Evolutionary conservation across 1,140 invertebrate species (phyloP).

Genomic region (Drosophila nigromelanica): DNA sequence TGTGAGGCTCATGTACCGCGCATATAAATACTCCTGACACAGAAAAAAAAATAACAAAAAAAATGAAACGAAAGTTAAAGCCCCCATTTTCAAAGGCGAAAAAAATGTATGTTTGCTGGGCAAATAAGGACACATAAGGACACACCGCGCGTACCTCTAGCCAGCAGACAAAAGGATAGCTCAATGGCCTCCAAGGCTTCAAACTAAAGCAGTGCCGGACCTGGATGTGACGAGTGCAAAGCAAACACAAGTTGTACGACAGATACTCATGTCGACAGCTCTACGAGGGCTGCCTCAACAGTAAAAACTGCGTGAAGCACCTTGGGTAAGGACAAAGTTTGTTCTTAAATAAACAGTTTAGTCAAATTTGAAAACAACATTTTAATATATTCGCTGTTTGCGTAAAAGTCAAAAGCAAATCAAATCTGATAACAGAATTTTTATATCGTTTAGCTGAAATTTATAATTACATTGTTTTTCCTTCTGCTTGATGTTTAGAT

Average conservation of each 20-base stretch:
- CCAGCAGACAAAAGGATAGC: conserved; percentile 68
- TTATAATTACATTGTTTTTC: no score
- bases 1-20: conserved; percentile 38
- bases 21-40: conserved; percentile 61
- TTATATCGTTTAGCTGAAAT: no score
- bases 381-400: conserved; percentile 6
- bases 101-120: conserved; percentile 25
- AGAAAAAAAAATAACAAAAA: conserved; percentile 42
- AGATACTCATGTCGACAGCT: conserved; percentile 45
- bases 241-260: conserved; percentile 64
- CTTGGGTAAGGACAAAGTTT: conserved; percentile 8
- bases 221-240: conserved; percentile 59
- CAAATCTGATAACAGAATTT: background rate
- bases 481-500: no score
- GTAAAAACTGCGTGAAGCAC: conserved; percentile 19
- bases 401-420: background rate
- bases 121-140: conserved; percentile 25
- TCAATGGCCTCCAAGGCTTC: conserved; percentile 69
- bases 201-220: conserved; percentile 33
- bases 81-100: conserved; percentile 25
- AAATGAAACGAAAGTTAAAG: conserved; percentile 48
- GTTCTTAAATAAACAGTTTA: conserved; percentile 5
- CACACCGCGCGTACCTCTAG: conserved; percentile 33
- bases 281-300: conserved; percentile 59
- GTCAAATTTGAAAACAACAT: conserved; percentile 10